Evolutionary conservation across 2,888 invertebrate genomes (phyloP).

Genomic region (Pristionchus maxplancki): DNA sequence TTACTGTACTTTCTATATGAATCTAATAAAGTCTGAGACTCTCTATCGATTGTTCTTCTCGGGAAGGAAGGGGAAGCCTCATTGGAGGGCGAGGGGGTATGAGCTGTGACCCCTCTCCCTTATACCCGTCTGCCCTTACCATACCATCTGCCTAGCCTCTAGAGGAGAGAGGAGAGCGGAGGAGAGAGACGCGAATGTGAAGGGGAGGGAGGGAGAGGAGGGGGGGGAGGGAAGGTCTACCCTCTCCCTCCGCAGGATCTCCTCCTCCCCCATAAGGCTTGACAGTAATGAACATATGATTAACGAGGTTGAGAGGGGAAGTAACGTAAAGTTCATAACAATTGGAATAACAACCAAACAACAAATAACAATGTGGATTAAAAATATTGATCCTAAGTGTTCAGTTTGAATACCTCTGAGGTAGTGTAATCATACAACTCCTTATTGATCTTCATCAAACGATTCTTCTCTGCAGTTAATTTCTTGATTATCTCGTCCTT

Average conservation of each 20-base stretch:
- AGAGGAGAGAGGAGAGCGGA: constrained; percentile 3
- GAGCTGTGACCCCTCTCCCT: constrained; percentile 10
- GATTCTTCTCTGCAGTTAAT: constrained; percentile 56
- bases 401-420: constrained; percentile 55
- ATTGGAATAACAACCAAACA: background rate
- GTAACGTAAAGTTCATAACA: background rate
- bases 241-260: background rate
- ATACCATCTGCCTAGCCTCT: constrained; percentile 21
- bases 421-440: constrained; percentile 64
- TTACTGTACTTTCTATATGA: constrained; percentile 30
- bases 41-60: background rate
- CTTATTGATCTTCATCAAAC: constrained; percentile 60
- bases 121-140: constrained; percentile 12
- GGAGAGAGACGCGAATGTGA: background rate
- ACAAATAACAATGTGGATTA: background rate
- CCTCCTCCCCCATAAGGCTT: background rate
- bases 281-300: background rate
- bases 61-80: too few species aligned
- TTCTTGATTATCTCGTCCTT: constrained; percentile 52
- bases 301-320: background rate
- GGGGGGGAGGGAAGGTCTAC: background rate
- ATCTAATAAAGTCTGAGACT: constrained; percentile 39
- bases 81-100: background rate
- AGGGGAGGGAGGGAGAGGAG: background rate
- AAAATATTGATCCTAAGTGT: background rate